Evolutionary conservation across 2,888 invertebrate genomes (phyloP).

Genomic region (Noctua comes): DNA sequence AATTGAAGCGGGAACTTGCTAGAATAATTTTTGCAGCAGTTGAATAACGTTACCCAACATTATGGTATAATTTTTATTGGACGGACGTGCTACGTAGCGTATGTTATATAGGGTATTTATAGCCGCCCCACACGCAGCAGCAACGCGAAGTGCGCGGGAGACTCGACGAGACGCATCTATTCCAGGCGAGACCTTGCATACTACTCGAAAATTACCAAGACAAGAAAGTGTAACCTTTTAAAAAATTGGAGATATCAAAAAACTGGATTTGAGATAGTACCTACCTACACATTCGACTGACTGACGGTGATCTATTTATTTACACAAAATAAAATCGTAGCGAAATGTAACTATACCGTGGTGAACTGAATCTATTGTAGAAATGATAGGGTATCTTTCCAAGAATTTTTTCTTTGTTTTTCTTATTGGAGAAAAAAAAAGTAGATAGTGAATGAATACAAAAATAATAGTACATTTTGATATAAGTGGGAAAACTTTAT

Average conservation of each 20-base stretch:
- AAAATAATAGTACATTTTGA: background rate
- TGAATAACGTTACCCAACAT: conserved; percentile 72
- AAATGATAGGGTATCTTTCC: background rate
- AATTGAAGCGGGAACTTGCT: conserved; percentile 32
- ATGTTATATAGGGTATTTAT: conserved; percentile 84
- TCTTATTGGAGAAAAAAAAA: background rate
- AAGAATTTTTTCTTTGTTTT: background rate
- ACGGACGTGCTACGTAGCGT: conserved; percentile 75
- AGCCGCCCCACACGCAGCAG: conserved; percentile 87
- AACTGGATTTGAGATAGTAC: background rate
- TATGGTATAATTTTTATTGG: conserved; percentile 75
- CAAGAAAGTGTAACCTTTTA: conserved; percentile 44
- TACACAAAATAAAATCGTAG: background rate
- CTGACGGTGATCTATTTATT: background rate
- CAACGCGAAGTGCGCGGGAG: conserved; percentile 85
- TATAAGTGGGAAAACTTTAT: no score
- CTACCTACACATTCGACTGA: background rate
- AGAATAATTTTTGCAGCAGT: conserved; percentile 64
- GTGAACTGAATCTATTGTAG: background rate
- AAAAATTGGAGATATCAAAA: conserved; percentile 5
- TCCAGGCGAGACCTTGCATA: conserved; percentile 86
- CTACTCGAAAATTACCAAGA: conserved; percentile 59
- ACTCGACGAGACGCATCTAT: conserved; percentile 82
- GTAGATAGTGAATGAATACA: background rate
- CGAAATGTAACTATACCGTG: no score